phyloP scores from a whole-genome alignment of 1,140 invertebrate genomes.

The Ridgeia piscesae region DNA sequence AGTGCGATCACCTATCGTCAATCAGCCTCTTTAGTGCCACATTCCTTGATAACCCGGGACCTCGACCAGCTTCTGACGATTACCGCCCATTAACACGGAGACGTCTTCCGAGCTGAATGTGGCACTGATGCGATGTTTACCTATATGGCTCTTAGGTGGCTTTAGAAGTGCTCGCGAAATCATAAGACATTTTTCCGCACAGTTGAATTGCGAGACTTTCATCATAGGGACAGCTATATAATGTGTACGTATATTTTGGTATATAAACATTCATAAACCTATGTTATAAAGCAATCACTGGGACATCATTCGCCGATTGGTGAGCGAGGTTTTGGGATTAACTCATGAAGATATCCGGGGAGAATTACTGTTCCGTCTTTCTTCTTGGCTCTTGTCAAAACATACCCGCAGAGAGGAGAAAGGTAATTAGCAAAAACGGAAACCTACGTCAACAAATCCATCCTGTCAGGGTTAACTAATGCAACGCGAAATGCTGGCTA shows the following conservation, averaged over 20 bases:
- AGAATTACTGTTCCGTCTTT: too few relatives aligned
- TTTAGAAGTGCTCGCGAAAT: background rate
- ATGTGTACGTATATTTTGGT: background rate
- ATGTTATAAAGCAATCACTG: background rate
- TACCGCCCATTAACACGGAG: background rate
- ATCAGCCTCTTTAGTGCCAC: background rate
- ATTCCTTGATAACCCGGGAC: background rate
- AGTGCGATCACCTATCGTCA: background rate
- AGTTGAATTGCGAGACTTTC: background rate
- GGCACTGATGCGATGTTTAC: background rate
- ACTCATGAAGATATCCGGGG: too few relatives aligned
- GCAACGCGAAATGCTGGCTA: too few relatives aligned
- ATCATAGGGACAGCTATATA: background rate
- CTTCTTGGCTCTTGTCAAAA: too few relatives aligned
- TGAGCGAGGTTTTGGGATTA: too few relatives aligned
- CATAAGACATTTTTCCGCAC: background rate
- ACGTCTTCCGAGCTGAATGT: background rate
- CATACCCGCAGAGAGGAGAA: too few relatives aligned
- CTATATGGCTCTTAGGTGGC: background rate
- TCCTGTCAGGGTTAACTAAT: too few relatives aligned
- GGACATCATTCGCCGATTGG: background rate
- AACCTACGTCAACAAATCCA: too few relatives aligned
- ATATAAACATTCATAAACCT: background rate
- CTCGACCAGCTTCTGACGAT: background rate
- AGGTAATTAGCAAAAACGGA: too few relatives aligned